These are phyloP conservation scores for Netelia virgata DNA, from an alignment of 2,888 invertebrate species.

Conservation along the genomic window DNA sequence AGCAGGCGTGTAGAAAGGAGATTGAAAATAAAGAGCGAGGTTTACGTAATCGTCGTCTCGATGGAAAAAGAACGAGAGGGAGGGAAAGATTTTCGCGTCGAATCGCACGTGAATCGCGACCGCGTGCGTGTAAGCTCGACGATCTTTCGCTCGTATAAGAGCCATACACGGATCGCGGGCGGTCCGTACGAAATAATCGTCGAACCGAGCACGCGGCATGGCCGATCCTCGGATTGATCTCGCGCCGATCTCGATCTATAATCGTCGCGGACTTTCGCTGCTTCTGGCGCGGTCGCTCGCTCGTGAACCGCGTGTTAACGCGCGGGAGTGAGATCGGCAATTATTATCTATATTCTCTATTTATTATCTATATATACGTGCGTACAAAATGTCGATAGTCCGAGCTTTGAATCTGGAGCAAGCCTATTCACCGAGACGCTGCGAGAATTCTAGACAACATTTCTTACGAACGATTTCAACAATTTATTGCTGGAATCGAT, in stretches of 20 bases:
- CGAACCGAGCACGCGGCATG: not conserved
- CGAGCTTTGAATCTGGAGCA: slow-evolving; percentile 31
- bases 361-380: slow-evolving; percentile 13
- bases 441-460: not conserved
- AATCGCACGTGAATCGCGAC: not conserved
- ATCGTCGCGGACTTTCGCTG: slow-evolving; percentile 63
- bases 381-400: slow-evolving; percentile 15
- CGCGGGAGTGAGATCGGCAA: slow-evolving; percentile 58
- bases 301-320: slow-evolving; percentile 34
- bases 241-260: slow-evolving; percentile 56
- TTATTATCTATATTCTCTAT: slow-evolving; percentile 39
- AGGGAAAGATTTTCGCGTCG: slow-evolving; percentile 25
- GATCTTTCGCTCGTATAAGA: not conserved
- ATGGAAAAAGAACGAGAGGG: slow-evolving; percentile 12
- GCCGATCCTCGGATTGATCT: slow-evolving; percentile 27
- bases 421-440: slow-evolving; percentile 26
- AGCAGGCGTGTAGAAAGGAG: no score
- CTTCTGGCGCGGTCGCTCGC: slow-evolving; percentile 11
- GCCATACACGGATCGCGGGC: not conserved
- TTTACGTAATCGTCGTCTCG: not conserved
- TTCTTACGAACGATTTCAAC: not conserved
- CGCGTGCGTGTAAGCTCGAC: not conserved
- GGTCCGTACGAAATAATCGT: not conserved
- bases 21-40: not conserved
- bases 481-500: not conserved